Percentiles rank a stretch among this genome's conserved stretches.
Conservation (phyloP, 2,113 vertebrate species). For the Alethe diademata region DNA sequence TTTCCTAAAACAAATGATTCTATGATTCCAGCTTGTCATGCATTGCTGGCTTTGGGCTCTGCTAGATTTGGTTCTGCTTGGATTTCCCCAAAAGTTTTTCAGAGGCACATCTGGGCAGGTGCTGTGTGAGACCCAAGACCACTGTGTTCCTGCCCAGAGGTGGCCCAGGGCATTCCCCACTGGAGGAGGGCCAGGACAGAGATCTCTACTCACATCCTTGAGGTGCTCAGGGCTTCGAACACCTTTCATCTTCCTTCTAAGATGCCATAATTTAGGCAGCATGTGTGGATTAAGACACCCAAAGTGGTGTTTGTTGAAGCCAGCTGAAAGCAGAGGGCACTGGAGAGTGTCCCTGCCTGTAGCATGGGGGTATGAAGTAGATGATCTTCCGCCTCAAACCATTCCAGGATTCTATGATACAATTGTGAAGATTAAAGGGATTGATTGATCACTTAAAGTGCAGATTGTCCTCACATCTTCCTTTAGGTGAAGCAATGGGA, state of each 20-base stretch:
- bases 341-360: background rate
- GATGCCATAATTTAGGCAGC: rapidly evolving
- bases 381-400: background rate
- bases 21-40: background rate
- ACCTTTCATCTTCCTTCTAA: background rate
- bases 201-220: background rate
- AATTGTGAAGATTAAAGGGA: background rate
- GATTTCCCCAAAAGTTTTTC: background rate
- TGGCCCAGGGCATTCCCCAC: background rate
- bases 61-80: background rate
- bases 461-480: background rate
- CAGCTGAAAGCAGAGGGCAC: background rate
- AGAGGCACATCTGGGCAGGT: background rate
- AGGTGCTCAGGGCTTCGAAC: background rate
- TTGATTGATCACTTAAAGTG: background rate
- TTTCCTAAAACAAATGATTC: background rate
- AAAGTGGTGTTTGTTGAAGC: background rate
- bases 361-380: background rate
- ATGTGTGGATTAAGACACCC: background rate
- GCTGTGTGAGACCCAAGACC: rapidly evolving
- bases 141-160: background rate
- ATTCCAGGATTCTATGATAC: background rate
- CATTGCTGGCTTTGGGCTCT: background rate
- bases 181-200: background rate
- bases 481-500: background rate